Base-by-base conservation (phyloP, 2,797 vertebrate species). In the Tragopan temminckii region DNA sequence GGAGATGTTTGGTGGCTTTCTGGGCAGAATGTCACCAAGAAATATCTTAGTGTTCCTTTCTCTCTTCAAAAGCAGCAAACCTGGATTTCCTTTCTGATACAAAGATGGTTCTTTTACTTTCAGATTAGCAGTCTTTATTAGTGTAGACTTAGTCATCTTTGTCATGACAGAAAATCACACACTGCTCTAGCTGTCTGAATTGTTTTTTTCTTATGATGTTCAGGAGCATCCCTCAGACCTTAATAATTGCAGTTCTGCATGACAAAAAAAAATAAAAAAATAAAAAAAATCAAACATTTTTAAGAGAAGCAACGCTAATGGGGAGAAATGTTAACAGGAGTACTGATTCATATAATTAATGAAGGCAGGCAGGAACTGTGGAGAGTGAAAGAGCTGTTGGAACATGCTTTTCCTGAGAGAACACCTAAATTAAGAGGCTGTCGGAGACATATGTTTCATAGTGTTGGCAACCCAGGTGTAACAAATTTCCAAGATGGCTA, bases 341-440 rank as follows among this genome's bases (percentile, higher is more conserved):
- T 87, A 69, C 76, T 94, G 81, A 94, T 90, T 95, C 90, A 87
- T 87, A 75, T 50, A 58, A 68, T 85, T 92, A 92, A 80, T 55
- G 63, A 63, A 85, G 62, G 61, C 75, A 87, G 79, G 72, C 79
- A 85, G 76, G 75, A 95, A 92, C 71, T 2, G 29, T 38, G 81
- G 61, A 72, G 81, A 82, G 75, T 40, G 80, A 77, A 77, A 59
- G 81, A 84, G 77, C 84, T 90, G 96, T 64, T 89, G 68, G 81
- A 92, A 92, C 92, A 89, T 9, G 96, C 68, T 80, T 95, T 79
- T 87, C 81, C 70, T 77, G 90, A 90, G 89, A 93, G 62, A 57
- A 77, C 25, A 52, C 90, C 89, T 89, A 80, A 92, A 93, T 93
- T 92, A 95, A 89, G 90, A 90, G 79, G 43, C 90, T 96, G 90